These are phyloP conservation scores for Andrena fulva DNA, from an alignment of 2,888 invertebrate genomes.

Conservation along the genomic window DNA sequence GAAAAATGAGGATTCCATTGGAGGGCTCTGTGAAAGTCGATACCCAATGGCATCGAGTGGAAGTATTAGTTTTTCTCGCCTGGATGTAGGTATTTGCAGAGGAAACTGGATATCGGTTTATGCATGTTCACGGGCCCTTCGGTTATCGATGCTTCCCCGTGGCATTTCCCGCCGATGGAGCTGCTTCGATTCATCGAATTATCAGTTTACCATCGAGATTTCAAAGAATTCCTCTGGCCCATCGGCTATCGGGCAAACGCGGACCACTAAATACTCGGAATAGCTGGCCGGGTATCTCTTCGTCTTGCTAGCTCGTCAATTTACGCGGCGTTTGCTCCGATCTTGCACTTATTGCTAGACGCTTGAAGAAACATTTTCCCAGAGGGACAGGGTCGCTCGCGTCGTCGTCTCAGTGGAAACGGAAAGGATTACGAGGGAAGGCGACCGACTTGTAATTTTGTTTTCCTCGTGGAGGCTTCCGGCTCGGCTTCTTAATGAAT, in stretches of 20 bases:
- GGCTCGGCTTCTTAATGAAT: slow-evolving; percentile 76
- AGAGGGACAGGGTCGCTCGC: background rate
- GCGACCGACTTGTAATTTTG: slow-evolving; percentile 73
- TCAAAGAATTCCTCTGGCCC: background rate
- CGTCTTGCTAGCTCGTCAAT: background rate
- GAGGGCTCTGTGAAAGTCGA: slow-evolving; percentile 15
- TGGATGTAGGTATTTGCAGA: slow-evolving; percentile 14
- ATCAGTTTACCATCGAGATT: background rate
- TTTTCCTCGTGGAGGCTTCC: slow-evolving; percentile 74
- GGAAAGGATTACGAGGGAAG: slow-evolving; percentile 59
- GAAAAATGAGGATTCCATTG: slow-evolving; percentile 8
- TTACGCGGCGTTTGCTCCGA: too few relatives aligned
- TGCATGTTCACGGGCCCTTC: slow-evolving; percentile 25
- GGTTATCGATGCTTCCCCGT: slow-evolving; percentile 16
- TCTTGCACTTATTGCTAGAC: too few relatives aligned
- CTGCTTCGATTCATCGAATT: slow-evolving; percentile 30
- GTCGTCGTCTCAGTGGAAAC: slow-evolving; percentile 51
- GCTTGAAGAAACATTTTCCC: background rate
- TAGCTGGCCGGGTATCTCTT: background rate
- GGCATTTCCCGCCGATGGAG: slow-evolving; percentile 1
- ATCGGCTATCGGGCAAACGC: slow-evolving; percentile 8
- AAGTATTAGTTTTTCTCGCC: slow-evolving; percentile 18
- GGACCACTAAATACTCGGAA: background rate
- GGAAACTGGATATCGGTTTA: slow-evolving; percentile 33
- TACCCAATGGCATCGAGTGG: slow-evolving; percentile 9